A percentile compares a stretch with the other conserved stretches of the same genome.
Evolutionary conservation across 2,888 invertebrate genomes (phyloP).

Genomic region (Hermaeophaga mercurialis): DNA sequence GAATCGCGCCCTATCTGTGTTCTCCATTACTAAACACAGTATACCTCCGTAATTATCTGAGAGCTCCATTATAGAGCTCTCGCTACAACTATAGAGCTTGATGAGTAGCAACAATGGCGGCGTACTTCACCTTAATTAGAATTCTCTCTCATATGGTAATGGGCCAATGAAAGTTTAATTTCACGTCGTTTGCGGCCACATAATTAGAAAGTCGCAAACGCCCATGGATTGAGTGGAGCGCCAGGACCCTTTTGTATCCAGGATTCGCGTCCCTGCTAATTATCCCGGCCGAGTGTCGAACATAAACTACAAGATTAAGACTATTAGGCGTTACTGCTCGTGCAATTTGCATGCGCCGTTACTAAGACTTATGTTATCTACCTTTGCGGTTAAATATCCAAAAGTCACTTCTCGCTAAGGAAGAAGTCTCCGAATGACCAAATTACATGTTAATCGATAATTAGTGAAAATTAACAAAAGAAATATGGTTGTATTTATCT

Average conservation of each 20-base stretch:
- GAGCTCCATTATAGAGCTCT: slow-evolving; percentile 11
- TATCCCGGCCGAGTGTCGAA: slow-evolving; percentile 59
- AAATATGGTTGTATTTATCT: too few species aligned
- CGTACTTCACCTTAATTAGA: slow-evolving; percentile 57
- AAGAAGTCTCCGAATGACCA: too few species aligned
- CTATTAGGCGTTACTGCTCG: slow-evolving; percentile 58
- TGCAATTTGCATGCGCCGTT: slow-evolving; percentile 55
- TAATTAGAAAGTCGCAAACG: slow-evolving; percentile 58
- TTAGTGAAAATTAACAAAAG: too few species aligned
- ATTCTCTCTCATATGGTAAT: slow-evolving; percentile 58
- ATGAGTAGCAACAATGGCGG: slow-evolving; percentile 48
- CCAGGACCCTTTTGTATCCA: slow-evolving; percentile 50
- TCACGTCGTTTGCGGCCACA: slow-evolving; percentile 57
- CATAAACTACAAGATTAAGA: slow-evolving; percentile 60
- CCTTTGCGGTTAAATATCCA: too few species aligned
- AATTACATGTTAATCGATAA: too few species aligned
- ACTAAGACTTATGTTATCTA: too few species aligned
- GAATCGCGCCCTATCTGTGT: slow-evolving; percentile 2
- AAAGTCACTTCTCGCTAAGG: too few species aligned
- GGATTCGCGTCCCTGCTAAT: slow-evolving; percentile 56
- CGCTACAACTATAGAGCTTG: slow-evolving; percentile 9
- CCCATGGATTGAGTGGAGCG: slow-evolving; percentile 54
- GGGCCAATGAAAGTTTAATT: slow-evolving; percentile 60
- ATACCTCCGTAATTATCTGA: slow-evolving; percentile 2
- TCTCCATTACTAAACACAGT: slow-evolving; percentile 1